phyloP scores from a whole-genome alignment of 2,797 vertebrate genomes.

The Sebastes nivosus region DNA sequence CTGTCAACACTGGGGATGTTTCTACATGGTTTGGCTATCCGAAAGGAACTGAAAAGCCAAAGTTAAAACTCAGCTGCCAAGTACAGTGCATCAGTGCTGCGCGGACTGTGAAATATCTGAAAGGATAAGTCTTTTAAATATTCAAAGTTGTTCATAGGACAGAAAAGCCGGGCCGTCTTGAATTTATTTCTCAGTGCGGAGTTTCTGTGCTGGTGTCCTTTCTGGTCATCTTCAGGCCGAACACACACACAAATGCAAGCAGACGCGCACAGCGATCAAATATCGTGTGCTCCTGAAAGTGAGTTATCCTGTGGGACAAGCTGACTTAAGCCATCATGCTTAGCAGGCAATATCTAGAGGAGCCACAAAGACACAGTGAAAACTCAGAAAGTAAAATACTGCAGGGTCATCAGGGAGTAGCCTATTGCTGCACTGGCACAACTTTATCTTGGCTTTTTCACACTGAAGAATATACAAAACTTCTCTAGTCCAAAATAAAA shows the following conservation, averaged over 20 bases:
- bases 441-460: background rate
- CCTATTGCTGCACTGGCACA: background rate
- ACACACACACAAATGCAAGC: conserved; percentile 9
- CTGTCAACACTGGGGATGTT: conserved; percentile 50
- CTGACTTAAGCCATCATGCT: conserved; percentile 58
- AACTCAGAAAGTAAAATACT: conserved; percentile 9
- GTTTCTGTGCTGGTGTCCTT: conserved; percentile 20
- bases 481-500: background rate
- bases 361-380: conserved; percentile 23
- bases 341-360: conserved; percentile 27
- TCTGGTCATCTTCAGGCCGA: conserved; percentile 31
- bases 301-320: conserved; percentile 56
- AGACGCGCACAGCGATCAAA: conserved; percentile 38
- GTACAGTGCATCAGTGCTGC: background rate
- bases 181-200: background rate
- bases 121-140: conserved; percentile 2
- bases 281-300: conserved; percentile 30
- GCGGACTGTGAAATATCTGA: background rate
- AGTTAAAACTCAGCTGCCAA: conserved; percentile 16
- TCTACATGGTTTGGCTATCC: conserved; percentile 22
- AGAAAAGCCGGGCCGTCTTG: background rate
- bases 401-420: conserved; percentile 7
- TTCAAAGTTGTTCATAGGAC: conserved; percentile 6
- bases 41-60: conserved; percentile 18
- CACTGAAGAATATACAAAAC: background rate